phyloP scores from a whole-genome alignment of 1,140 invertebrate genomes.

The Drosophila seguyi region DNA sequence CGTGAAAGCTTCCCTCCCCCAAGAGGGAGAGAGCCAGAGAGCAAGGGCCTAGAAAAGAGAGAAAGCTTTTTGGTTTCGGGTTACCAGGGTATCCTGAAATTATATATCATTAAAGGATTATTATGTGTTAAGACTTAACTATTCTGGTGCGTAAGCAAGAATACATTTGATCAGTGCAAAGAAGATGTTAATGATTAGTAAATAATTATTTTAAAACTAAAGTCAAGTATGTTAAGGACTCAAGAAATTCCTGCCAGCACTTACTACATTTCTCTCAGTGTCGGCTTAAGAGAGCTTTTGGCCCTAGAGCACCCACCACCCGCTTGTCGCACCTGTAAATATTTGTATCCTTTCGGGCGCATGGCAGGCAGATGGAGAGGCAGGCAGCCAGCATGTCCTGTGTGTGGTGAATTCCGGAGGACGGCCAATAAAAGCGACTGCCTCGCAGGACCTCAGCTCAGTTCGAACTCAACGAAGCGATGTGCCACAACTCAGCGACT shows the following conservation, averaged over 20 bases:
- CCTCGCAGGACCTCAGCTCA: slow-evolving; percentile 52
- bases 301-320: slow-evolving; percentile 2
- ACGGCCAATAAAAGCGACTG: slow-evolving; percentile 72
- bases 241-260: neutral
- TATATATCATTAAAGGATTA: neutral
- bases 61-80: slow-evolving; percentile 50
- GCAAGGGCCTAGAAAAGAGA: neutral
- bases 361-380: slow-evolving; percentile 27
- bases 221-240: too few relatives aligned
- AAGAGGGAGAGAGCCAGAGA: slow-evolving; percentile 1
- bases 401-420: slow-evolving; percentile 62
- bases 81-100: slow-evolving; percentile 37
- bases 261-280: slow-evolving; percentile 7
- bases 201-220: neutral
- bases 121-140: neutral
- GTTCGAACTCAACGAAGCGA: slow-evolving; percentile 75
- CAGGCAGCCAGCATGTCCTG: slow-evolving; percentile 57
- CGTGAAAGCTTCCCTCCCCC: slow-evolving; percentile 50
- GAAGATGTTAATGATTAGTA: neutral
- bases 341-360: slow-evolving; percentile 67
- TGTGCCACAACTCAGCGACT: slow-evolving; percentile 60
- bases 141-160: too few relatives aligned
- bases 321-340: slow-evolving; percentile 66
- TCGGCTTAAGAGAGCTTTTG: slow-evolving; percentile 8
- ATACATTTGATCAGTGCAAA: too few relatives aligned